phyloP scores from a whole-genome alignment of 2,113 vertebrate genomes.

The Camelus bactrianus region DNA sequence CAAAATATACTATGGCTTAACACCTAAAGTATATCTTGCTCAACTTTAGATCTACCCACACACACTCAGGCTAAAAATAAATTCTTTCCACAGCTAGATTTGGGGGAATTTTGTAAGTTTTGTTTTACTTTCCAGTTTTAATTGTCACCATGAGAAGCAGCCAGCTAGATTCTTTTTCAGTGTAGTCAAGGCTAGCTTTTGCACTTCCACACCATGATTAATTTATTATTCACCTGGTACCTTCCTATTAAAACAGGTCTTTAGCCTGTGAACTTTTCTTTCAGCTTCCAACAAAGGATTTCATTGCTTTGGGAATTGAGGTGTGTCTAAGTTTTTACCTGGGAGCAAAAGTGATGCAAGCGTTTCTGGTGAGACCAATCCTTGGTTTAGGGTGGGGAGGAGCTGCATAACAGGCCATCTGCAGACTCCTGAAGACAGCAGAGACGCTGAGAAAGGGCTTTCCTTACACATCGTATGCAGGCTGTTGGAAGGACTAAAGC shows the following conservation, averaged over 20 bases:
- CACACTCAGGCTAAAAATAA: not conserved
- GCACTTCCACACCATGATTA: constrained; percentile 65
- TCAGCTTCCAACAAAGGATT: constrained; percentile 78
- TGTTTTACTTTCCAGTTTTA: constrained; percentile 29
- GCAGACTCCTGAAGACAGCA: not conserved
- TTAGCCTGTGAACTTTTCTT: constrained; percentile 71
- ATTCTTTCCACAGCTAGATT: not conserved
- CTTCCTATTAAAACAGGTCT: constrained; percentile 71
- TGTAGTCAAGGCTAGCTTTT: constrained; percentile 33
- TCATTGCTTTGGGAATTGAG: constrained; percentile 78
- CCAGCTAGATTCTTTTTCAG: constrained; percentile 45
- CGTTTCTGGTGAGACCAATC: constrained; percentile 74
- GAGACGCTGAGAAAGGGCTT: not conserved
- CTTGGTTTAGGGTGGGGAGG: constrained; percentile 66
- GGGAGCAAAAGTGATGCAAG: constrained; percentile 80
- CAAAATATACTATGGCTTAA: not conserved
- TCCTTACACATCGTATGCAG: not conserved
- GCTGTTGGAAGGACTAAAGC: not conserved
- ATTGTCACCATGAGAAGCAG: not conserved
- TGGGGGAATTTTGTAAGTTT: constrained; percentile 9
- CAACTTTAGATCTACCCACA: not conserved
- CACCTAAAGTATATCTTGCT: not conserved
- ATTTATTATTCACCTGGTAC: constrained; percentile 67
- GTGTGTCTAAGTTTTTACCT: constrained; percentile 81
- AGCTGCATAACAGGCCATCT: constrained; percentile 57